Evolutionary conservation across 2,888 invertebrate species (phyloP), one percentile per base, ranked within the genome.

Genomic region (Aricia artaxerxes): DNA sequence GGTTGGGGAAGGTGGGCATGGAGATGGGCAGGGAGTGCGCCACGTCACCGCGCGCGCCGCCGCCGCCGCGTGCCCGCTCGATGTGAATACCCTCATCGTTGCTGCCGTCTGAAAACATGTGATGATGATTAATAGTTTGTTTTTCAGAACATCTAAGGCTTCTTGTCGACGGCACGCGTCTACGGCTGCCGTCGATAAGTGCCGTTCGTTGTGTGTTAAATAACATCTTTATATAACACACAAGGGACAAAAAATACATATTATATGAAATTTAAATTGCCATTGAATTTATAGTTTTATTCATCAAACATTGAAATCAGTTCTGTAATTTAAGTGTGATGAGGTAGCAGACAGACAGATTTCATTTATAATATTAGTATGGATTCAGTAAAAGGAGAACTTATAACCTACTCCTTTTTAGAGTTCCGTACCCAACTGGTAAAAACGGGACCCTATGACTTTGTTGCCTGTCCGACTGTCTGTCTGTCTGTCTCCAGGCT

Each of bases 11-110:
- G 80, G 87, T 88, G 89, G 97, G 97, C 90, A 98, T 96, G 88
- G 98, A 96, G 87, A 98, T 96, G 64, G 98, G 98, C 86, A 97
- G 93, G 82, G 97, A 97, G 88, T 96, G 96, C 73, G 97, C 97
- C 83, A 97, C 92, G 80, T 95, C 93, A 35, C 88, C 90, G 75
- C 88, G 88, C 80, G 89, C 89, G 85, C 91, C 49, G 9, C 49
- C 49, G 88, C 94, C 89, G 88, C 94, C 89, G 84, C 95, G 94
- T 82, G 95, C 87, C 79, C 95, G 93, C 4, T 94, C 88, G 82
- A 96, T 94, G 83, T 95, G 95, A 81, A 95, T 95, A 73, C 95
- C 95, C 87, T 96, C 96, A 85, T 95, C 96, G 84, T 95, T 95
- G 83, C 95, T 95, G 80, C 90, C 95, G 80, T 91, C 92, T 82